Evolutionary conservation across 2,797 vertebrate species (phyloP).

Genomic region (Oophaga sylvatica): DNA sequence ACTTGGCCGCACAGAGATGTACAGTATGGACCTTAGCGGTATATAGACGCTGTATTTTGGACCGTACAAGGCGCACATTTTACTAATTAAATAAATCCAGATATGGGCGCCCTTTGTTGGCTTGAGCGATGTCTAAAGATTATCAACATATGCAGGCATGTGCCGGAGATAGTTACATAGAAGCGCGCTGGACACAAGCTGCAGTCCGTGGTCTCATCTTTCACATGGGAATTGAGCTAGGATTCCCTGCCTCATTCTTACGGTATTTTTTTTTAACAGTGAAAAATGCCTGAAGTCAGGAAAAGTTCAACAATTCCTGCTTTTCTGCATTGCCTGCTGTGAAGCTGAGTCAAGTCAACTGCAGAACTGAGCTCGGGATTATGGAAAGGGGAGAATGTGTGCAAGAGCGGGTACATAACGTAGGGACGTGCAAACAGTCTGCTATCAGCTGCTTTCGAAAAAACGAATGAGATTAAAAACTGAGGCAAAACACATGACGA

Average conservation of each 20-base stretch:
- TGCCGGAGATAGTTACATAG: neutral
- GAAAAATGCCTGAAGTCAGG: conserved; percentile 47
- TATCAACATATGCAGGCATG: neutral
- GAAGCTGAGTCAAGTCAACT: conserved; percentile 29
- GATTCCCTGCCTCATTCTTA: conserved; percentile 26
- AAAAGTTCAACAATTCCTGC: conserved; percentile 52
- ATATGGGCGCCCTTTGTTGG: neutral
- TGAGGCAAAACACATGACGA: too few relatives aligned
- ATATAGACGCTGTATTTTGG: neutral
- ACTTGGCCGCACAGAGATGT: too few relatives aligned
- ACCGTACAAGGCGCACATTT: neutral
- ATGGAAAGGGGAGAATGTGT: neutral
- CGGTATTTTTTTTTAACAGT: conserved; percentile 33
- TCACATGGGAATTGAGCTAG: conserved; percentile 38
- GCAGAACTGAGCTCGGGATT: neutral
- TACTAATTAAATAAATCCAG: neutral
- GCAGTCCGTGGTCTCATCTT: conserved; percentile 29
- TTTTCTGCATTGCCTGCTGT: conserved; percentile 9
- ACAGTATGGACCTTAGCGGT: too few relatives aligned
- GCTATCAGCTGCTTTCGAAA: neutral
- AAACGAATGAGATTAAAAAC: too few relatives aligned
- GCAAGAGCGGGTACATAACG: neutral
- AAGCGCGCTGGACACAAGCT: neutral
- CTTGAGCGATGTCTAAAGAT: neutral
- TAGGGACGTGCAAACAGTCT: neutral